These are phyloP conservation scores for Turritopsis dohrnii DNA, from an alignment of 30 jellyfish, hydroid and myxozoan species.

Conservation along the genomic window DNA sequence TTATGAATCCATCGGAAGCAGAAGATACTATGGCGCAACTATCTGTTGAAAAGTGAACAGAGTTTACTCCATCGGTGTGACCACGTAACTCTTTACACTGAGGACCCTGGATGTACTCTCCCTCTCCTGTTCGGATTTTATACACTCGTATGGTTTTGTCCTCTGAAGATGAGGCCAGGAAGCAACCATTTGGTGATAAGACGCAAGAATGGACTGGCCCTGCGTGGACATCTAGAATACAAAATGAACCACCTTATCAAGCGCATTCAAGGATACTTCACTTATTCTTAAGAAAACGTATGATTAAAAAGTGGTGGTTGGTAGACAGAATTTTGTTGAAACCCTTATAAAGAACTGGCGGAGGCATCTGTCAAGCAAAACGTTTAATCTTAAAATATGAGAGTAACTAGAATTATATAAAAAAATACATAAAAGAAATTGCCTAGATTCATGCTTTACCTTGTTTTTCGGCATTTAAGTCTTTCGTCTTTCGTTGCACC, in stretches of 20 bases:
- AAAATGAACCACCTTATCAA: no score
- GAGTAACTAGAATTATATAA: no score
- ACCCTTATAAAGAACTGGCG: no score
- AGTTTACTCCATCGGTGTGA: conserved; percentile 62
- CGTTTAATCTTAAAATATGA: neutral
- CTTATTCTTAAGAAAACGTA: no score
- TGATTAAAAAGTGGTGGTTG: no score
- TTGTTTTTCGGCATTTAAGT: neutral
- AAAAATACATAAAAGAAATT: neutral
- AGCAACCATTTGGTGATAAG: conserved; percentile 60
- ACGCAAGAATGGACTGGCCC: conserved; percentile 50
- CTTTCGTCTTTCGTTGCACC: no score
- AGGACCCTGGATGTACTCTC: conserved; percentile 74
- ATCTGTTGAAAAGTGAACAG: conserved; percentile 52
- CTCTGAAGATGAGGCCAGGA: conserved; percentile 61
- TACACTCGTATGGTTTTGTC: conserved; percentile 58
- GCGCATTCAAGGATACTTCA: no score
- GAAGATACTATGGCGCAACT: conserved; percentile 43
- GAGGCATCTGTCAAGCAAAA: neutral
- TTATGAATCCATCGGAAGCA: conserved; percentile 63
- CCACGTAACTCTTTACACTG: conserved; percentile 54
- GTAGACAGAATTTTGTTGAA: no score
- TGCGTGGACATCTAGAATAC: conserved; percentile 52
- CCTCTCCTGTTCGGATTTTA: conserved; percentile 57
- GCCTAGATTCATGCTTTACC: neutral